Base-by-base conservation (phyloP, 2,113 vertebrate species). In the Typhlomys cinereus region DNA sequence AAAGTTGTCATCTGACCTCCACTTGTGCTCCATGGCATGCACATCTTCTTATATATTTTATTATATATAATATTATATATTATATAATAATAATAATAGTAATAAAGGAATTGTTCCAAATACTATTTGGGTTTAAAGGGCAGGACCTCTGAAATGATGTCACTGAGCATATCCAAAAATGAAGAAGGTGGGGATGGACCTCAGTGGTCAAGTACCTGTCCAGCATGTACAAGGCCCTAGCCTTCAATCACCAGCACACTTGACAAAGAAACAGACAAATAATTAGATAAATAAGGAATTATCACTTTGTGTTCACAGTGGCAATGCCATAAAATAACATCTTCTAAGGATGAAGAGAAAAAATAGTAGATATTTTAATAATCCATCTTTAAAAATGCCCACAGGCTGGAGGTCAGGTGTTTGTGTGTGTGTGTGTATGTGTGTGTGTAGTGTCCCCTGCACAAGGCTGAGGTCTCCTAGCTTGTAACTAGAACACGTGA, bases 351-450 rank as follows among this genome's bases (percentile, higher is more conserved):
- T 85, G 54, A 71, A 79, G 31, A 76, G 78, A 57, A 8, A 50
- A 27, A n/a, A 29, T 7, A 67, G 64, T 89, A 29, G 17, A 34
- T 23, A 67, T 18, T 57, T n/a, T 64, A 91, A 44, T 73, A 41
- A 86, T 79, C 34, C n/a, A 85, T 71, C 41, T 71, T 59, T 71
- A 66, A 41, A 85, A 94, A 91, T 88, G 36, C 74, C 59, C 27
- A 73, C 25, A n/a, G 52, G 39, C 39, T 59, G 23, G 21, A 59
- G 27, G 25, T 61, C 78, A 57, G 31, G 18, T 34, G 57, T 75
- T 29, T 74, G 73, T 21, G 64, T 57, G 3, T 12, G 13, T n/a
- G 23, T 20, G 8, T 17, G 36, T 41, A 75, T 82, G 39, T 67
- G 41, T 50, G 61, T 25, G 48, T n/a, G 52, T 57, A 83, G 48